Percentiles rank a stretch among this genome's conserved stretches.
These are phyloP conservation scores for Sebastes diploproa DNA, from an alignment of 2,797 vertebrate species.

Conservation along the genomic window DNA sequence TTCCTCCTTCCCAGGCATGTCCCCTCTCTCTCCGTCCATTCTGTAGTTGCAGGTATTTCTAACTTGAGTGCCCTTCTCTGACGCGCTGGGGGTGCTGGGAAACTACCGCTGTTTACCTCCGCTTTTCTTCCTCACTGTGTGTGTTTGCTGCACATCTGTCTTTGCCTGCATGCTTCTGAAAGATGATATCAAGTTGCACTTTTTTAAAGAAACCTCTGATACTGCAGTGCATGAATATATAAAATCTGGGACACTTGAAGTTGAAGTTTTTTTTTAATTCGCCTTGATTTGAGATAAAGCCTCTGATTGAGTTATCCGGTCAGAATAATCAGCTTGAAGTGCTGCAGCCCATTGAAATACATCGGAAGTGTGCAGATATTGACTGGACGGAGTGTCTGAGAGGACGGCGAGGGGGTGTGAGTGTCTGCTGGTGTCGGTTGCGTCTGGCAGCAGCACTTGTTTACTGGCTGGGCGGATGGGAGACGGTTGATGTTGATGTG, in stretches of 20 bases:
- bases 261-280: background rate
- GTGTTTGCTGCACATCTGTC: conserved; percentile 11
- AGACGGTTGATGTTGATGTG: conserved; percentile 50
- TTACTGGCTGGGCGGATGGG: conserved; percentile 49
- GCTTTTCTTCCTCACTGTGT: conserved; percentile 19
- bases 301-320: background rate
- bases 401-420: background rate
- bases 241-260: conserved; percentile 16
- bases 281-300: background rate
- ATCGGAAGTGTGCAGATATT: conserved; percentile 26
- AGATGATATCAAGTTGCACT: background rate
- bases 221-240: background rate
- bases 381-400: conserved; percentile 15
- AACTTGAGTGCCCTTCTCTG: conserved; percentile 72
- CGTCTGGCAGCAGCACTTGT: conserved; percentile 56
- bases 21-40: conserved; percentile 74
- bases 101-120: conserved; percentile 42
- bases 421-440: conserved; percentile 32
- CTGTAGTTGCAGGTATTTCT: conserved; percentile 80
- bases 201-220: background rate
- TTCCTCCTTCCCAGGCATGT: conserved; percentile 82
- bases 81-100: conserved; percentile 53
- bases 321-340: conserved; percentile 5
- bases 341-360: background rate
- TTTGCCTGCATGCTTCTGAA: conserved; percentile 4